These are phyloP conservation scores for Spondyliosoma cantharus DNA, from an alignment of 2,797 vertebrate species.

Conservation along the genomic window DNA sequence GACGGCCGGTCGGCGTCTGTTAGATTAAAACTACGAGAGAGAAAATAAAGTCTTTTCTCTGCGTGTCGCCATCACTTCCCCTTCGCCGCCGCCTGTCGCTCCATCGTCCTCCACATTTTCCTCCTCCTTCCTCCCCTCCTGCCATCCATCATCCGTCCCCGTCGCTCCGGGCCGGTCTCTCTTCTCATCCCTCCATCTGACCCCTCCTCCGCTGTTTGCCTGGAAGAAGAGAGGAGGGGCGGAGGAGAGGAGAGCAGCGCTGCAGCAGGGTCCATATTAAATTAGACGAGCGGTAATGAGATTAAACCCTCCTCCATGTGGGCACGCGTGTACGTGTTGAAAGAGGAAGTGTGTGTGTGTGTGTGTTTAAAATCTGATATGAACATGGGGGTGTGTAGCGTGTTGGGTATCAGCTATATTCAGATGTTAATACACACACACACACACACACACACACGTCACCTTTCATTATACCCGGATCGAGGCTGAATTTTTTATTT, in stretches of 20 bases:
- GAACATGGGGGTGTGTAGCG: slow-evolving; percentile 3
- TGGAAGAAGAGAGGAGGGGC: neutral
- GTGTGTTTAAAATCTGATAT: slow-evolving; percentile 24
- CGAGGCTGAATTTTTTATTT: neutral
- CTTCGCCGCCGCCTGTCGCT: neutral
- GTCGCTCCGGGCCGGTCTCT: slow-evolving; percentile 12
- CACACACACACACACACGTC: neutral
- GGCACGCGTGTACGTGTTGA: slow-evolving; percentile 18
- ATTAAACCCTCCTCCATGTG: slow-evolving; percentile 51
- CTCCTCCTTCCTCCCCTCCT: neutral
- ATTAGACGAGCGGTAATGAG: slow-evolving; percentile 59
- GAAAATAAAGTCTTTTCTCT: neutral
- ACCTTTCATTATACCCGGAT: neutral
- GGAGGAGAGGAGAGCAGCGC: slow-evolving; percentile 27
- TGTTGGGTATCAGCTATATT: neutral
- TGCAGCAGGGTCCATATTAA: slow-evolving; percentile 42
- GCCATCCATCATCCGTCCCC: slow-evolving; percentile 15
- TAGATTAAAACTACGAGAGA: slow-evolving; percentile 34
- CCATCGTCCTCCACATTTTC: neutral
- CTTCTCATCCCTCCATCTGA: slow-evolving; percentile 24
- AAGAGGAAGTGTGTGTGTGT: slow-evolving; percentile 8
- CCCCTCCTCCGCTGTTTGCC: slow-evolving; percentile 26
- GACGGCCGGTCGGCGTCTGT: slow-evolving; percentile 1
- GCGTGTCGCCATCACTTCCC: no score
- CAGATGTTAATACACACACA: slow-evolving; percentile 10